Conservation (phyloP, 2,797 vertebrate genomes). For the Glossophaga mutica region DNA sequence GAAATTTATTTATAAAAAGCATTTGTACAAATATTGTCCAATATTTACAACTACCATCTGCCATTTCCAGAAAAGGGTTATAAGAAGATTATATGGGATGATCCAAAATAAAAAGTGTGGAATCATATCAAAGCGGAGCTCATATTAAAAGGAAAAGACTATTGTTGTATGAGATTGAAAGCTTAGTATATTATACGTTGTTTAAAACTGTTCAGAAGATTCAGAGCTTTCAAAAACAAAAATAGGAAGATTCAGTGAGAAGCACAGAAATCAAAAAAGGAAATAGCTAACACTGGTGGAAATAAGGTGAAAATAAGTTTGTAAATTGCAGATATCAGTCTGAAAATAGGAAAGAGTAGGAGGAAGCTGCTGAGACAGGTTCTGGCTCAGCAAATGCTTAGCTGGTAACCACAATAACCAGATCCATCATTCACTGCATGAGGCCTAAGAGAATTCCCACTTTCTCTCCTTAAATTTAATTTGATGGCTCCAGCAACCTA, state of each 20-base stretch:
- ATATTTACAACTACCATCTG: conserved; percentile 53
- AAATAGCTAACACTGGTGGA: neutral
- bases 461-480: neutral
- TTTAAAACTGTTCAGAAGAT: conserved; percentile 29
- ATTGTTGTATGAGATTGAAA: neutral
- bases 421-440: neutral
- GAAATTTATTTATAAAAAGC: conserved; percentile 21
- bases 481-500: neutral
- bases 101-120: conserved; percentile 9
- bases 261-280: conserved; percentile 9
- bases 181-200: neutral
- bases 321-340: conserved; percentile 3
- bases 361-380: conserved; percentile 55
- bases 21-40: neutral
- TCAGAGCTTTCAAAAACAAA: conserved; percentile 24
- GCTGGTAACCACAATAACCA: conserved; percentile 6
- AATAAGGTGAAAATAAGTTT: neutral
- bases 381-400: neutral
- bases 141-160: neutral
- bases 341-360: conserved; percentile 60
- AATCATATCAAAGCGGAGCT: neutral
- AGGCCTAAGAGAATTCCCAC: neutral
- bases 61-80: neutral
- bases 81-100: neutral
- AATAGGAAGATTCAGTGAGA: neutral